A percentile compares a stretch with the other conserved stretches of the same genome.
These are phyloP conservation scores for Helicoverpa armigera DNA, from an alignment of 1,140 invertebrate genomes.

Conservation along the genomic window DNA sequence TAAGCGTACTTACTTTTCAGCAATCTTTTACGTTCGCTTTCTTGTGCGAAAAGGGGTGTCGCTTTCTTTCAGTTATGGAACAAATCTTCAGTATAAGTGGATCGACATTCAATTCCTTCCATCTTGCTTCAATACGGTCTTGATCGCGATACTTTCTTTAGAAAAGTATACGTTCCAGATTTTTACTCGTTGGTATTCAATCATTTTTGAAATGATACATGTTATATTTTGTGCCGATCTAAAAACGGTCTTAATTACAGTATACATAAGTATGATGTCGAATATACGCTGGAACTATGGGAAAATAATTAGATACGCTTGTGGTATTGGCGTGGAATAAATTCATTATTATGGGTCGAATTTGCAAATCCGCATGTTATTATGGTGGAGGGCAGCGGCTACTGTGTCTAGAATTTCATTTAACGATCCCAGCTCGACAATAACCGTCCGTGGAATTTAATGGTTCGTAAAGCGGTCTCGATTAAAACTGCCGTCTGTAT, in stretches of 20 bases:
- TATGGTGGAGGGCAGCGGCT: slow-evolving; percentile 50
- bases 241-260: background rate
- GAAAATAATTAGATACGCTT: slow-evolving; percentile 6
- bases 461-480: slow-evolving; percentile 73
- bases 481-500: slow-evolving; percentile 77
- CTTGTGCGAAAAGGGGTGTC: slow-evolving; percentile 46
- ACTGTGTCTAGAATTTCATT: slow-evolving; percentile 73
- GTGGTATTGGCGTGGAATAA: slow-evolving; percentile 18
- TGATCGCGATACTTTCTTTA: slow-evolving; percentile 38
- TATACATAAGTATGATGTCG: background rate
- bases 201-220: background rate
- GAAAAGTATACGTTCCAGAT: background rate
- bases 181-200: background rate
- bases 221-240: background rate
- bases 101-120: slow-evolving; percentile 45
- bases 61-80: slow-evolving; percentile 47
- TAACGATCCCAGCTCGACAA: slow-evolving; percentile 75
- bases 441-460: slow-evolving; percentile 77
- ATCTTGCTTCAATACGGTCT: slow-evolving; percentile 37
- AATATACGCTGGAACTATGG: background rate
- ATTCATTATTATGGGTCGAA: slow-evolving; percentile 40
- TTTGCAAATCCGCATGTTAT: slow-evolving; percentile 54
- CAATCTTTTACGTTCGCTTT: slow-evolving; percentile 51
- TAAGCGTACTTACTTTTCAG: slow-evolving; percentile 62
- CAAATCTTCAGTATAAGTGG: slow-evolving; percentile 49